A percentile compares a stretch with the other conserved stretches of the same genome.
Conservation (phyloP, 2,113 vertebrate genomes). For the Xiphophorus hellerii region DNA sequence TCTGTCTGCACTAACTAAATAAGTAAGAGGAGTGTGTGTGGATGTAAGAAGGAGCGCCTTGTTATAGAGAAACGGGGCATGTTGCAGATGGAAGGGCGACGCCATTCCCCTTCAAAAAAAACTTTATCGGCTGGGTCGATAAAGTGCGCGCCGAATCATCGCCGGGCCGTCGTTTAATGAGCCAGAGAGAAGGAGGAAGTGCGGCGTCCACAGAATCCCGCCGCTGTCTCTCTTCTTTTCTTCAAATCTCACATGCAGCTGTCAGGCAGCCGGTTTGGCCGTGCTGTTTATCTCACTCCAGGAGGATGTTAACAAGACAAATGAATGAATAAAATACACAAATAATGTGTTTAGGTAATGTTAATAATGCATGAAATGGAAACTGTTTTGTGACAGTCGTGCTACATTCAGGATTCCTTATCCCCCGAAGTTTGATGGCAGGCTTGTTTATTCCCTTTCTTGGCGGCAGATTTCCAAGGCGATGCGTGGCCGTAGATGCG, state of each 20-base stretch:
- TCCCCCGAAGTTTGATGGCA: conserved; percentile 62
- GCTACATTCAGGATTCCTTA: conserved; percentile 60
- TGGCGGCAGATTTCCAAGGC: conserved; percentile 44
- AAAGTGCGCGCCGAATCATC: conserved; percentile 73
- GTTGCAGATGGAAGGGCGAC: conserved; percentile 78
- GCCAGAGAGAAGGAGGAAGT: conserved; percentile 69
- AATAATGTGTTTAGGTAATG: conserved; percentile 78
- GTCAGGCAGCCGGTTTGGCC: conserved; percentile 70
- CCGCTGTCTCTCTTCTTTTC: conserved; percentile 77
- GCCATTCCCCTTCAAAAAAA: conserved; percentile 59
- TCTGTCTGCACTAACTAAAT: conserved; percentile 68
- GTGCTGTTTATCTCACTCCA: conserved; percentile 74
- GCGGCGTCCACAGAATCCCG: conserved; percentile 68
- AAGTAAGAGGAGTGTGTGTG: conserved; percentile 56
- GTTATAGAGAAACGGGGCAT: conserved; percentile 81
- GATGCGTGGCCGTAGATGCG: conserved; percentile 42
- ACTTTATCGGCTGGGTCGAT: conserved; percentile 72
- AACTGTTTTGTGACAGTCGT: conserved; percentile 72
- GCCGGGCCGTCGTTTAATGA: conserved; percentile 82
- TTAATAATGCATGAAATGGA: conserved; percentile 81
- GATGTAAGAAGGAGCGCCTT: conserved; percentile 63
- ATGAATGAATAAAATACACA: conserved; percentile 81
- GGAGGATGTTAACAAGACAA: conserved; percentile 80
- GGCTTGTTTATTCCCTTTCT: conserved; percentile 71
- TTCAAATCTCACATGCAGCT: conserved; percentile 75